A percentile compares a stretch with the other conserved stretches of the same genome.
phyloP scores from a whole-genome alignment of 1,140 invertebrate genomes.

The Micrasema longulum region DNA sequence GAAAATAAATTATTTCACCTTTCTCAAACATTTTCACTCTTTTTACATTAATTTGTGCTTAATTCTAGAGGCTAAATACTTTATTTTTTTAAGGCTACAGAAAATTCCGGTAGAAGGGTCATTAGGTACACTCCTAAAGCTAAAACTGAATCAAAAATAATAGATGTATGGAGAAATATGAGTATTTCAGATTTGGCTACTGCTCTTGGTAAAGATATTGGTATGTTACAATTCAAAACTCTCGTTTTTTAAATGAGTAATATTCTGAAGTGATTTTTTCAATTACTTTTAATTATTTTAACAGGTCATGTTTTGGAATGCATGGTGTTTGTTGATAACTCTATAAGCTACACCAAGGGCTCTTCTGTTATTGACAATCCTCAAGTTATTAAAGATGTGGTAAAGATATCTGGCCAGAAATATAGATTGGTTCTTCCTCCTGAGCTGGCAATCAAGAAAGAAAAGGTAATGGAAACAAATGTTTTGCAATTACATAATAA shows the following conservation, averaged over 20 bases:
- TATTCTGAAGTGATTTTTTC: constrained; percentile 9
- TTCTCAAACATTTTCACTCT: neutral
- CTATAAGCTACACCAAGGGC: constrained; percentile 61
- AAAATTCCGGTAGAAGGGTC: constrained; percentile 58
- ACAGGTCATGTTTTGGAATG: constrained; percentile 78
- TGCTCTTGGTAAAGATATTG: constrained; percentile 69
- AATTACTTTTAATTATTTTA: constrained; percentile 5
- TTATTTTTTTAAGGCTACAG: constrained; percentile 55
- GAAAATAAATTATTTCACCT: neutral
- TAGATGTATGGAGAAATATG: constrained; percentile 83
- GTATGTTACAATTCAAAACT: constrained; percentile 58
- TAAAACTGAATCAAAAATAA: constrained; percentile 60
- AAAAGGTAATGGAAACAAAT: constrained; percentile 56
- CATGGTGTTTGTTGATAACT: constrained; percentile 74
- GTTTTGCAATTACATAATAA: no score
- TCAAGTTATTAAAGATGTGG: constrained; percentile 72
- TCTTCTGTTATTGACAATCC: constrained; percentile 63
- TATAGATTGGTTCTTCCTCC: constrained; percentile 69
- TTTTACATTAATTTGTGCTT: neutral
- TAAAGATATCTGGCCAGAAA: constrained; percentile 74
- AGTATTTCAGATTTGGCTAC: constrained; percentile 79
- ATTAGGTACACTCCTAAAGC: constrained; percentile 64
- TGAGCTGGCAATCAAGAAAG: constrained; percentile 57
- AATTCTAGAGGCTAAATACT: neutral
- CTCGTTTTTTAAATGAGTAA: neutral